These are phyloP conservation scores for Venturia canescens DNA, from an alignment of 1,140 invertebrate species.

Conservation along the genomic window DNA sequence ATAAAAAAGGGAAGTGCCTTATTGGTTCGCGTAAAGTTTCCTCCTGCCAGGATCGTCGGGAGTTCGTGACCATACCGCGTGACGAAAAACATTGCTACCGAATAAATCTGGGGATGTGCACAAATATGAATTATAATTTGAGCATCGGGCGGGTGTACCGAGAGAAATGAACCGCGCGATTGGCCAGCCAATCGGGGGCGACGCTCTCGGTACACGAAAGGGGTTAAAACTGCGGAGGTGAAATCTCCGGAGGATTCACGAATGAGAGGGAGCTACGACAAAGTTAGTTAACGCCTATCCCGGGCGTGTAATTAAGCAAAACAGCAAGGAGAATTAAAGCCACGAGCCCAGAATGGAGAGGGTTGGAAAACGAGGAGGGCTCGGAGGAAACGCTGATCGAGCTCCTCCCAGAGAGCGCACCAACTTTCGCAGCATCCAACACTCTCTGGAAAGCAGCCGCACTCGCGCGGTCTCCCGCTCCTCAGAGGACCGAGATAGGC, in stretches of 20 bases:
- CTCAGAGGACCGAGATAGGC: slow-evolving; percentile 33
- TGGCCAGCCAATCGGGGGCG: slow-evolving; percentile 48
- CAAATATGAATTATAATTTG: slow-evolving; percentile 21
- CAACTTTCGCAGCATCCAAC: slow-evolving; percentile 7
- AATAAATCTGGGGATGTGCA: background rate
- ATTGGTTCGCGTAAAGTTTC: slow-evolving; percentile 7
- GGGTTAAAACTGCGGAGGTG: slow-evolving; percentile 26
- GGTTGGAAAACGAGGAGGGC: slow-evolving; percentile 6
- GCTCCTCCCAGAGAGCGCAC: slow-evolving; percentile 50
- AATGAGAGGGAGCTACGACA: slow-evolving; percentile 26
- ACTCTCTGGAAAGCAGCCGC: slow-evolving; percentile 8
- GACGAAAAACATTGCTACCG: background rate
- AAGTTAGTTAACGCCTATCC: slow-evolving; percentile 57
- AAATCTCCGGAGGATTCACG: too few species aligned
- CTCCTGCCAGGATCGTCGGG: background rate
- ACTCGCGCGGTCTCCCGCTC: background rate
- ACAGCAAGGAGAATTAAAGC: slow-evolving; percentile 34
- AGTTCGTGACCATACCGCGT: background rate
- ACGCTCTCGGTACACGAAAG: slow-evolving; percentile 36
- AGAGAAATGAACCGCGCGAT: slow-evolving; percentile 6
- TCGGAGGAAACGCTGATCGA: slow-evolving; percentile 7
- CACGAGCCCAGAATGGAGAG: background rate
- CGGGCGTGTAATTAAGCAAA: slow-evolving; percentile 55
- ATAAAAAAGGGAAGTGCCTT: background rate
- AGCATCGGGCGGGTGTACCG: background rate